These are phyloP conservation scores for Gortyna flavago DNA, from an alignment of 2,888 invertebrate species.

Conservation along the genomic window DNA sequence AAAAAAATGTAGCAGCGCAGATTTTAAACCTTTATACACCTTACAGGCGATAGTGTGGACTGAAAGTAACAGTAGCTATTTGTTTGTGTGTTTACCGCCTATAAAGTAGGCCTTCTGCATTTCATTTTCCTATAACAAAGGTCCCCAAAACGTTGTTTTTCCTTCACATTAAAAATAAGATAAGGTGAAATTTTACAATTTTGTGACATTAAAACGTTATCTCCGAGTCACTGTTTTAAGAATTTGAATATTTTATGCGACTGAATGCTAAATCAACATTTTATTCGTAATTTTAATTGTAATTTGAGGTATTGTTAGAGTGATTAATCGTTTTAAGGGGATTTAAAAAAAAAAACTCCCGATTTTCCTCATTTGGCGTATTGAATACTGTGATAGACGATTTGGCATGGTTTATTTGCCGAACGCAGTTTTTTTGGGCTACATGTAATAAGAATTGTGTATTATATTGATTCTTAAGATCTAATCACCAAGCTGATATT, in stretches of 20 bases:
- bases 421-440: neutral
- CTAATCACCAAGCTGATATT: neutral
- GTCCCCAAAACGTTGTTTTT: slow-evolving; percentile 66
- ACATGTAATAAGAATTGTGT: too few species aligned
- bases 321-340: slow-evolving; percentile 30
- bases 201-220: slow-evolving; percentile 71
- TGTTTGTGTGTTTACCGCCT: neutral
- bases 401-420: neutral
- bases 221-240: slow-evolving; percentile 68
- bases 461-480: neutral
- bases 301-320: slow-evolving; percentile 47
- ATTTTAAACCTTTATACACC: neutral
- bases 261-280: slow-evolving; percentile 69
- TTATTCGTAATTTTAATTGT: slow-evolving; percentile 53
- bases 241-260: slow-evolving; percentile 73
- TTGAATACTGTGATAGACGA: slow-evolving; percentile 1
- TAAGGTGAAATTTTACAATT: slow-evolving; percentile 68
- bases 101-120: slow-evolving; percentile 11
- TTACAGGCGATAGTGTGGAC: neutral
- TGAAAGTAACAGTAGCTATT: neutral
- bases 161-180: slow-evolving; percentile 65
- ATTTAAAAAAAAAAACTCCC: neutral
- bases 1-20: neutral
- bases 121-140: slow-evolving; percentile 3
- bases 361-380: neutral